phyloP scores from a whole-genome alignment of 2,797 vertebrate species.

The Lemur catta region DNA sequence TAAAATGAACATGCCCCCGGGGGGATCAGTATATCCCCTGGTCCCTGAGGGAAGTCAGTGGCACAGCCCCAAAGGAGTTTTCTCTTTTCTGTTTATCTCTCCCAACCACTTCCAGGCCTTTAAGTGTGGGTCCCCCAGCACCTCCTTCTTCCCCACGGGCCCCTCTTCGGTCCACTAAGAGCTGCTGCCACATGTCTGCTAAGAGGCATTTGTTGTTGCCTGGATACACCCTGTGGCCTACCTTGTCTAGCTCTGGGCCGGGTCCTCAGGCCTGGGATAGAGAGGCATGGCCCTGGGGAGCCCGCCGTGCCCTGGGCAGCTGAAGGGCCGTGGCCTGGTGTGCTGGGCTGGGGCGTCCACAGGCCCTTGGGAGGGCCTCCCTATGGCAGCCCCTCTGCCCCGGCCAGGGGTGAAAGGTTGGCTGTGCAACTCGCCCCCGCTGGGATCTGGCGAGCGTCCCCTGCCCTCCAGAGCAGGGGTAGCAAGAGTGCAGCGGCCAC shows the following conservation, averaged over 20 bases:
- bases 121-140: not conserved
- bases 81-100: not conserved
- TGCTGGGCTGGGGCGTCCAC: not conserved
- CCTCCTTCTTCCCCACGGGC: not conserved
- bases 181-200: not conserved
- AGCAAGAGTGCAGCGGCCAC: not conserved
- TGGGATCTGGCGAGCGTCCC: not conserved
- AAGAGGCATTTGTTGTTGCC: not conserved
- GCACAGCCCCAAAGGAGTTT: not conserved
- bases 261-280: not conserved
- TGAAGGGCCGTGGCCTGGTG: not conserved
- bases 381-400: not conserved
- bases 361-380: not conserved
- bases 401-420: not conserved
- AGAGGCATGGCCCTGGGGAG: not conserved
- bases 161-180: not conserved
- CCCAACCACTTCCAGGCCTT: not conserved
- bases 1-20: not conserved
- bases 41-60: not conserved
- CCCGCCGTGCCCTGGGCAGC: not conserved
- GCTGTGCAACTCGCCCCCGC: not conserved
- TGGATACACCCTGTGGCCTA: not conserved
- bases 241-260: not conserved
- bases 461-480: not conserved
- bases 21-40: not conserved